phyloP scores from a whole-genome alignment of 1,140 invertebrate species.

The Zeugodacus cucurbitae region DNA sequence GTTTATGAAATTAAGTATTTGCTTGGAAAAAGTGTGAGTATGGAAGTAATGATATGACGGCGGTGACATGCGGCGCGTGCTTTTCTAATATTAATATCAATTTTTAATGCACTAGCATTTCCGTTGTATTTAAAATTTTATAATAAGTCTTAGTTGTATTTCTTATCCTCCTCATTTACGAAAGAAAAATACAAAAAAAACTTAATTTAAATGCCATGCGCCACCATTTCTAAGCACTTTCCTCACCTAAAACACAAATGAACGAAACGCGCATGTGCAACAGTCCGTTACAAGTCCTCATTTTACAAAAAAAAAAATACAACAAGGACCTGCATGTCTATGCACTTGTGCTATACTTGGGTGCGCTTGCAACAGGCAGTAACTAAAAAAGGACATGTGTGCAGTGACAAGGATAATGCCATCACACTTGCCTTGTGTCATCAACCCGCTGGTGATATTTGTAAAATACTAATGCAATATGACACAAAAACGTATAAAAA shows the following conservation, averaged over 20 bases:
- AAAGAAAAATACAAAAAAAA: not conserved
- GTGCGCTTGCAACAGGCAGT: not conserved
- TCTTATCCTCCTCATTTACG: not conserved
- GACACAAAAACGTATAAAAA: not conserved
- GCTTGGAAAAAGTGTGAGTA: not conserved
- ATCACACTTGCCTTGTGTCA: not conserved
- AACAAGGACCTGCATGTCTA: not conserved
- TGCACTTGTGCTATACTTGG: constrained; percentile 1
- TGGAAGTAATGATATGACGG: not conserved
- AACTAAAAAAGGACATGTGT: not conserved
- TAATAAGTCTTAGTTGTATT: not conserved
- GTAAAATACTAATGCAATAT: no score
- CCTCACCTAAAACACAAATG: not conserved
- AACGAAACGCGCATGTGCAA: not conserved
- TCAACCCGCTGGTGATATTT: not conserved
- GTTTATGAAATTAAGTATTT: not conserved
- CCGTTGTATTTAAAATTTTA: not conserved
- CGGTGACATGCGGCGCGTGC: not conserved
- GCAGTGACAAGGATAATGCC: not conserved
- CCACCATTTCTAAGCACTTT: not conserved
- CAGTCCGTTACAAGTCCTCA: not conserved
- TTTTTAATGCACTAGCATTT: not conserved
- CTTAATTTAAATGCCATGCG: not conserved
- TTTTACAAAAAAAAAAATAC: not conserved
- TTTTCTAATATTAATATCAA: not conserved